These are phyloP conservation scores for Meles meles DNA, from an alignment of 2,113 vertebrate species.

Conservation along the genomic window DNA sequence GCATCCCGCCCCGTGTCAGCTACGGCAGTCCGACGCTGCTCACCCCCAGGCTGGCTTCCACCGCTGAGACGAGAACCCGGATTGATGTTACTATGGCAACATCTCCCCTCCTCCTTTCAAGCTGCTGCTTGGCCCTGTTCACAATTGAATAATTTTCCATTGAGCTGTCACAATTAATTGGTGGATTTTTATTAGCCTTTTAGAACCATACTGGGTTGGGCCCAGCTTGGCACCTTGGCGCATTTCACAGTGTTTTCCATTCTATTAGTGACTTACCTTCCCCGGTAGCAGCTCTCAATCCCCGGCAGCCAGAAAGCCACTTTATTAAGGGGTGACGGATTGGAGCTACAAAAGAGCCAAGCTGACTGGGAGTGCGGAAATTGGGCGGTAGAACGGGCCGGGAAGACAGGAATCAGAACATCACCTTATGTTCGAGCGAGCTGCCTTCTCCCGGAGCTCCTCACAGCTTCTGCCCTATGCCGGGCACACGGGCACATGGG, in stretches of 20 bases:
- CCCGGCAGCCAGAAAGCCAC: conserved; percentile 25
- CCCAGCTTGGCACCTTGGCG: conserved; percentile 13
- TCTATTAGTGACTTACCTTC: conserved; percentile 37
- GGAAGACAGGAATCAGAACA: neutral
- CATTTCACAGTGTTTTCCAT: conserved; percentile 1
- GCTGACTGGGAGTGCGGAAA: neutral
- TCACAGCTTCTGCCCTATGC: rapidly evolving
- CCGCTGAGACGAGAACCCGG: conserved; percentile 33
- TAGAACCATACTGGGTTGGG: conserved; percentile 54
- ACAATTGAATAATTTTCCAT: conserved; percentile 78
- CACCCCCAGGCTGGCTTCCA: neutral
- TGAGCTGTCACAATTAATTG: conserved; percentile 73
- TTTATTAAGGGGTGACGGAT: conserved; percentile 52
- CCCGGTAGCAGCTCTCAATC: conserved; percentile 52
- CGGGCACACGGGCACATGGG: rapidly evolving
- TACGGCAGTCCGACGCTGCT: neutral
- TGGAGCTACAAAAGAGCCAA: neutral
- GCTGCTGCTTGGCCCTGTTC: conserved; percentile 59
- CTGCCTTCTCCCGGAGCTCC: neutral
- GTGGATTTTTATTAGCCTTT: conserved; percentile 72
- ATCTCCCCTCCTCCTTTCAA: conserved; percentile 15
- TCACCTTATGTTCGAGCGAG: rapidly evolving
- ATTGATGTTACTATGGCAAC: conserved; percentile 82
- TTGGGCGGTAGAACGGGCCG: neutral
- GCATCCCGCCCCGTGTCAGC: neutral